Percentiles rank a stretch among this genome's conserved stretches.
Evolutionary conservation across 2,888 invertebrate genomes (phyloP).

Genomic region (Schizaphis graminum): DNA sequence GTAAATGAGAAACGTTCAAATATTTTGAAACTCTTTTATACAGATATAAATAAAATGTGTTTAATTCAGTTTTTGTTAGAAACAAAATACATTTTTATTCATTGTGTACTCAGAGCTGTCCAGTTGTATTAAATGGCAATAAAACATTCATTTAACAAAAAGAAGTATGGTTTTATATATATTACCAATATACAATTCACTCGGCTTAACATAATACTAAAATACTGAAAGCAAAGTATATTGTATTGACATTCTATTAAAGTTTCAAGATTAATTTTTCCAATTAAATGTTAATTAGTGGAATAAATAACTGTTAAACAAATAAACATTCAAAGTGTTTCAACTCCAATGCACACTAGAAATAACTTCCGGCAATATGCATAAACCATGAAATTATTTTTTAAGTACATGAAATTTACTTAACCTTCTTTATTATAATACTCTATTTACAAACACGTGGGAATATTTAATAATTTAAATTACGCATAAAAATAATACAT

Average conservation of each 20-base stretch:
- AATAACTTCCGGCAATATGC: conserved; percentile 33
- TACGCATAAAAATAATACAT: neutral
- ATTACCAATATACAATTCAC: neutral
- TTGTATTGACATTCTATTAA: neutral
- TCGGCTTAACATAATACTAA: neutral
- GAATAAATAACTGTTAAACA: neutral
- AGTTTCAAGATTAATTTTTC: neutral
- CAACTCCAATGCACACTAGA: conserved; percentile 31
- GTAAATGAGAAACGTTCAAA: neutral
- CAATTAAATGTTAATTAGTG: conserved; percentile 39
- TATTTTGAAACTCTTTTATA: neutral
- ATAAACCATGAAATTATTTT: conserved; percentile 26
- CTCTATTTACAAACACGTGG: neutral
- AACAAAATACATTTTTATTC: neutral
- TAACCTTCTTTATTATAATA: conserved; percentile 16
- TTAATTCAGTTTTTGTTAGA: neutral
- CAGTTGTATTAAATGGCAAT: neutral
- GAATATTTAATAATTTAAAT: neutral
- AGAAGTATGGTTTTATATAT: neutral
- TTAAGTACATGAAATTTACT: conserved; percentile 9
- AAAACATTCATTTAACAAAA: neutral
- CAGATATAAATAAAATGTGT: neutral
- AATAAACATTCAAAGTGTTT: conserved; percentile 24
- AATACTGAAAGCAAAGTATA: neutral
- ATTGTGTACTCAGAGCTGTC: neutral